These are phyloP conservation scores for Trichonephila inaurata DNA, from an alignment of 1,140 invertebrate species.

Conservation along the genomic window DNA sequence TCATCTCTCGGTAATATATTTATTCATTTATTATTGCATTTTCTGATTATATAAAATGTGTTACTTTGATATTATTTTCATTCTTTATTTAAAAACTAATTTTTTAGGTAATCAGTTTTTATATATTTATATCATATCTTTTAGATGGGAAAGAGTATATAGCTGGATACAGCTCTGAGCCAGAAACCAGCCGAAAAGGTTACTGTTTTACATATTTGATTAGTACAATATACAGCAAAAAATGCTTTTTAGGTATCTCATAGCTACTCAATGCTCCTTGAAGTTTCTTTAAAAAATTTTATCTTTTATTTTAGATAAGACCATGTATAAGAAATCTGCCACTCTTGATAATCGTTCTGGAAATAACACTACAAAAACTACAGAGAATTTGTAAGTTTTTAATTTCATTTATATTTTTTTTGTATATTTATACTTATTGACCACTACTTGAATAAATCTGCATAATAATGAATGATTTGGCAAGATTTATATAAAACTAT, in stretches of 20 bases:
- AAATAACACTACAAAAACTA: constrained; percentile 4
- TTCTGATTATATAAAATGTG: not conserved
- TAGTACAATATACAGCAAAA: not conserved
- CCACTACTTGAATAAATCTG: too few relatives aligned
- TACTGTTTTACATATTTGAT: not conserved
- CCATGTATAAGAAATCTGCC: constrained; percentile 50
- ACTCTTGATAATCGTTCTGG: constrained; percentile 55
- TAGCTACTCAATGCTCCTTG: not conserved
- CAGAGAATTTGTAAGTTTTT: constrained; percentile 2
- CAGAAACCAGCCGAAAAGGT: constrained; percentile 65
- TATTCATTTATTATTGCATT: not conserved
- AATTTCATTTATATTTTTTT: not conserved
- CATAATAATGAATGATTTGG: too few relatives aligned
- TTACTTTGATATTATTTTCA: not conserved
- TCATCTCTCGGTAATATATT: constrained; percentile 77
- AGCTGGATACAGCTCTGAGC: constrained; percentile 73
- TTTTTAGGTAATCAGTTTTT: not conserved
- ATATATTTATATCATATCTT: not conserved
- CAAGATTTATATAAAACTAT: too few relatives aligned
- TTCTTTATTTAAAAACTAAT: not conserved
- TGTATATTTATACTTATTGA: not conserved
- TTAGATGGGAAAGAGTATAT: constrained; percentile 56
- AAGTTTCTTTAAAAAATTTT: not conserved
- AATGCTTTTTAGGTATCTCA: not conserved
- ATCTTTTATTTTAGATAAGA: constrained; percentile 30